phyloP scores from a whole-genome alignment of 1,140 invertebrate species.

The Drosophila sproati region DNA sequence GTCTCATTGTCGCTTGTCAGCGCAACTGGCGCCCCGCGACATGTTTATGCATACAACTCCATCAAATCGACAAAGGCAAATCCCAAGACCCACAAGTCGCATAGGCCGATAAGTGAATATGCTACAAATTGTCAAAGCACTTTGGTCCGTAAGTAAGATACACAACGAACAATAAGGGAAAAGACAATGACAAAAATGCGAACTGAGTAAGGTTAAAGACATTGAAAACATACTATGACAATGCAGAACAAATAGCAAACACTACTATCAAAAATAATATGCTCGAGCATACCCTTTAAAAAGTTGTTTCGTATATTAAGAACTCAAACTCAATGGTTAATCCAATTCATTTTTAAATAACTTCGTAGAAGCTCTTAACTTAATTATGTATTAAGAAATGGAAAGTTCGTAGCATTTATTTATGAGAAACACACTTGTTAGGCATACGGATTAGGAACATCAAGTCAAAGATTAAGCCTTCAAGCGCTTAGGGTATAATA shows the following conservation, averaged over 20 bases:
- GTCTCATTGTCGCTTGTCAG: conserved; percentile 81
- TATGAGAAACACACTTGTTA: conserved; percentile 10
- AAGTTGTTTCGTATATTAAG: not conserved
- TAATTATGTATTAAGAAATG: conserved; percentile 2
- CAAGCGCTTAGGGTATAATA: conserved; percentile 36
- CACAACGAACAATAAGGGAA: conserved; percentile 33
- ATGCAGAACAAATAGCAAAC: conserved; percentile 30
- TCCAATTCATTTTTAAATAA: not conserved
- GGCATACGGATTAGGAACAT: conserved; percentile 13
- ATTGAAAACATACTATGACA: conserved; percentile 34
- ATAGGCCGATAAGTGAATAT: conserved; percentile 72
- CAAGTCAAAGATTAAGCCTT: conserved; percentile 39
- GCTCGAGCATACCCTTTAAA: conserved; percentile 13
- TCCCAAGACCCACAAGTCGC: conserved; percentile 8
- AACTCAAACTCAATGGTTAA: not conserved
- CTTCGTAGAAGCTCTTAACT: not conserved
- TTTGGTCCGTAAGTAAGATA: conserved; percentile 8
- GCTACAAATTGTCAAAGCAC: conserved; percentile 71
- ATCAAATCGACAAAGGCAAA: conserved; percentile 64
- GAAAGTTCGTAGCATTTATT: not conserved
- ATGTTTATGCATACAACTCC: conserved; percentile 83
- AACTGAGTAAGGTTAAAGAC: conserved; percentile 32
- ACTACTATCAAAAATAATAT: not conserved
- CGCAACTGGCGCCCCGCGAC: conserved; percentile 75
- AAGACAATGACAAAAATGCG: conserved; percentile 37